A percentile compares a stretch with the other conserved stretches of the same genome.
Conservation (phyloP, 2,888 invertebrate species). For the Eudasyphora cyanicolor region DNA sequence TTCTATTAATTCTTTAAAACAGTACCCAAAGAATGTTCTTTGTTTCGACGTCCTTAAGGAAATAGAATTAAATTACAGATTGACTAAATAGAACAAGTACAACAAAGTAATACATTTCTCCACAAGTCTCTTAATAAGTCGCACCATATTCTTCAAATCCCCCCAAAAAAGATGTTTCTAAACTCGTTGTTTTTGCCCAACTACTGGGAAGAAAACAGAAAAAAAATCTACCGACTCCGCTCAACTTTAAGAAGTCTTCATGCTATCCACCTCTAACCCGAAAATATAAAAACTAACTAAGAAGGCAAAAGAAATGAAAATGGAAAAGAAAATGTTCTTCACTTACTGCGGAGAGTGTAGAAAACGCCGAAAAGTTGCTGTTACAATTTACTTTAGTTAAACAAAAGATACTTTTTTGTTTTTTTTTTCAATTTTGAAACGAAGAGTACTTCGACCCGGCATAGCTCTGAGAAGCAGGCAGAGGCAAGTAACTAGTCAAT, state of each 20-base stretch:
- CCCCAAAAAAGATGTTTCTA: slow-evolving; percentile 6
- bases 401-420: background rate
- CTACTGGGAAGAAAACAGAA: background rate
- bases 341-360: background rate
- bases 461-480: background rate
- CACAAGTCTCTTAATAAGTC: background rate
- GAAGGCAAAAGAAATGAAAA: too few species aligned
- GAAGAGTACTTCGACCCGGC: slow-evolving; percentile 1
- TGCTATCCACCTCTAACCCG: background rate
- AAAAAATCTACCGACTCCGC: background rate
- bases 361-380: background rate
- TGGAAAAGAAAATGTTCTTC: background rate
- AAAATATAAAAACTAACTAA: too few species aligned
- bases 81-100: background rate
- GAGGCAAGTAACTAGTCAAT: slow-evolving; percentile 9
- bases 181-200: slow-evolving; percentile 19
- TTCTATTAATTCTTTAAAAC: background rate
- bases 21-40: background rate
- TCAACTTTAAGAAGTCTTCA: background rate
- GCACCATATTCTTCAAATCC: background rate
- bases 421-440: background rate
- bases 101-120: background rate
- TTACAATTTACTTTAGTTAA: slow-evolving; percentile 29
- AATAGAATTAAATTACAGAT: background rate
- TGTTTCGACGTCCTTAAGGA: background rate